Percentiles rank a stretch among this genome's conserved stretches.
Evolutionary conservation across 1,140 invertebrate species (phyloP).

Genomic region (Caenorhabditis brenneri): DNA sequence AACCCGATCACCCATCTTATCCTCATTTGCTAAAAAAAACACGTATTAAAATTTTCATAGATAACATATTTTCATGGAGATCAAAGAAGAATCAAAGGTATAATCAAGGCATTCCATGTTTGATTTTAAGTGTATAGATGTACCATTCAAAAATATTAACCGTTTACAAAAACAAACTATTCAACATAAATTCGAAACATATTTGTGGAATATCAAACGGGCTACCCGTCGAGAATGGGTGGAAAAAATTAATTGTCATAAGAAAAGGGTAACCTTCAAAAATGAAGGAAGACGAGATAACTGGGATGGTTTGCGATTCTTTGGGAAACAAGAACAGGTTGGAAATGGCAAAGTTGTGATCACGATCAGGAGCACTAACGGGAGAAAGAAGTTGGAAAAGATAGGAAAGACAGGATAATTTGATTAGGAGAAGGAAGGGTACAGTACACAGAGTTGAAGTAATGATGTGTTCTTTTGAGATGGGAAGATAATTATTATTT

Average conservation of each 20-base stretch:
- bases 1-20: background rate
- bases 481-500: background rate
- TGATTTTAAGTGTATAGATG: too few relatives aligned
- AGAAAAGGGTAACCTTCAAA: background rate
- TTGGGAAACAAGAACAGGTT: conserved; percentile 1
- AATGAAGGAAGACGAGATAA: background rate
- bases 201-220: conserved; percentile 5
- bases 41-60: too few relatives aligned
- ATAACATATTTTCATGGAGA: too few relatives aligned
- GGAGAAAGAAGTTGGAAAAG: background rate
- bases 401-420: conserved; percentile 11
- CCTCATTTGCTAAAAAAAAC: too few relatives aligned
- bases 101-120: too few relatives aligned
- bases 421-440: background rate
- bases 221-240: background rate
- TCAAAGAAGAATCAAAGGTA: too few relatives aligned
- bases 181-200: background rate
- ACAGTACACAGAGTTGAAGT: background rate
- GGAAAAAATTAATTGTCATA: background rate
- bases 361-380: background rate
- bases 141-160: background rate
- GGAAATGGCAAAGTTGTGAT: conserved; percentile 22
- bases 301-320: background rate
- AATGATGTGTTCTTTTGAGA: background rate
- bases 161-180: background rate